Evolutionary conservation across 2,113 vertebrate species (phyloP), one percentile per base, ranked within the genome.

Genomic region (Albula goreensis): DNA sequence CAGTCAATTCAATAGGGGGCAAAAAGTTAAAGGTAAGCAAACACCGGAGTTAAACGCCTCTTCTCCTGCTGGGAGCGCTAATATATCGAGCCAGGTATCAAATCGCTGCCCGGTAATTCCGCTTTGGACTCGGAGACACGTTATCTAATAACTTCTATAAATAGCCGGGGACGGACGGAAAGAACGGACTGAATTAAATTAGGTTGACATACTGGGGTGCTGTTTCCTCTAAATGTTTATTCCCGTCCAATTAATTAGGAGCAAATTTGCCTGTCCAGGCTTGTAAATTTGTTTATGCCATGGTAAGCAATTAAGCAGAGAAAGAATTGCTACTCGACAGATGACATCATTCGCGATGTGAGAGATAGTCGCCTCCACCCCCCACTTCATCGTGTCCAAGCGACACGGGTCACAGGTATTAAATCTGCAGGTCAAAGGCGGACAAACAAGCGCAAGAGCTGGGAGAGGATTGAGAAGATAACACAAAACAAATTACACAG

Each of bases 241-340:
- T 56, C 79, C 50, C 77, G 15, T 85, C 51, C 53, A 77, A 81
- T 85, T 85, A 86, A 88, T 88, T 84, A 86, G 22, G 57, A 74
- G 78, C 79, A 82, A 74, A 82, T 88, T 51, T 84, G 83, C 82
- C 83, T 74, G 83, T 83, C 85, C 85, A 77, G 80, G 81, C 81
- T 57, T 60, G 81, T 77, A 86, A 80, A 80, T 86, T 77, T 86
- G 88, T 87, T 87, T 81, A 87, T 80, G 52, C 78, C 78, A 17
- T 13, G 31, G 53, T 85, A 82, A 78, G 81, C 57, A 88, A 85
- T 85, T 63, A 83, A 70, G 60, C 79, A 57, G 25, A 78, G 41
- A 79, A 78, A 83, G 17, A 60, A 52, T 5, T 25, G 85, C 50
- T 51, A 22, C 66, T 49, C 78, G 85, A 51, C 80, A 85, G 83